These are phyloP conservation scores for Antrozous pallidus DNA, from an alignment of 2,797 vertebrate species.

Conservation along the genomic window DNA sequence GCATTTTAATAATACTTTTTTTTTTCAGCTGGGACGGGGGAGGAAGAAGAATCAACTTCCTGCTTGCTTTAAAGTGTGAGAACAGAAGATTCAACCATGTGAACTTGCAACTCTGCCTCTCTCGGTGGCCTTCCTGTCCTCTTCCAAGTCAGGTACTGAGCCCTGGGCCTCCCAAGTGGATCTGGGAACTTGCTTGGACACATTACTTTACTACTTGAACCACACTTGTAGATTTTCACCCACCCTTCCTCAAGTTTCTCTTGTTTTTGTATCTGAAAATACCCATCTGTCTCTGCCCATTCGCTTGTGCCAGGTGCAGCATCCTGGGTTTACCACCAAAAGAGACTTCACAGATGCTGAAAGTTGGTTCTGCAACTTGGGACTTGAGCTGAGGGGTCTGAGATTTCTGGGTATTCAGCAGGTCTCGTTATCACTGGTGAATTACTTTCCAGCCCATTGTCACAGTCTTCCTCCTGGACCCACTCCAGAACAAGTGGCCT, in stretches of 20 bases:
- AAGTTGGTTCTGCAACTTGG: background rate
- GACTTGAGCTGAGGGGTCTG: background rate
- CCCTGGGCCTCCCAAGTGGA: background rate
- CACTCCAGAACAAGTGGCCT: background rate
- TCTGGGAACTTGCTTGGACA: background rate
- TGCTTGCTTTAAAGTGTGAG: constrained; percentile 32
- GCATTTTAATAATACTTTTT: constrained; percentile 61
- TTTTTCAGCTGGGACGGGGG: background rate
- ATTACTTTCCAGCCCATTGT: constrained; percentile 54
- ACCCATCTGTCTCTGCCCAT: background rate
- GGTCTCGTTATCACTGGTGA: background rate
- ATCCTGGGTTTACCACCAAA: background rate
- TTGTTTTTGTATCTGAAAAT: background rate
- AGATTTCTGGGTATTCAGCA: constrained; percentile 60
- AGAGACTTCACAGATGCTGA: constrained; percentile 30
- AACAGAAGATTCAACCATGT: background rate
- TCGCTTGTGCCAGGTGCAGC: background rate
- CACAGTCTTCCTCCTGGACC: constrained; percentile 45
- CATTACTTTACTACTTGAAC: background rate
- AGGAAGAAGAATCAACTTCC: constrained; percentile 51
- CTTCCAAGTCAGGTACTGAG: background rate
- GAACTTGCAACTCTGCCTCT: background rate
- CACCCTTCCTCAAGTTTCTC: background rate
- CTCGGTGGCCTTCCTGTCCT: background rate
- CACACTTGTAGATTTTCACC: background rate